These are phyloP conservation scores for Gymnothorax javanicus DNA, from an alignment of 2,797 vertebrate species.

Conservation along the genomic window DNA sequence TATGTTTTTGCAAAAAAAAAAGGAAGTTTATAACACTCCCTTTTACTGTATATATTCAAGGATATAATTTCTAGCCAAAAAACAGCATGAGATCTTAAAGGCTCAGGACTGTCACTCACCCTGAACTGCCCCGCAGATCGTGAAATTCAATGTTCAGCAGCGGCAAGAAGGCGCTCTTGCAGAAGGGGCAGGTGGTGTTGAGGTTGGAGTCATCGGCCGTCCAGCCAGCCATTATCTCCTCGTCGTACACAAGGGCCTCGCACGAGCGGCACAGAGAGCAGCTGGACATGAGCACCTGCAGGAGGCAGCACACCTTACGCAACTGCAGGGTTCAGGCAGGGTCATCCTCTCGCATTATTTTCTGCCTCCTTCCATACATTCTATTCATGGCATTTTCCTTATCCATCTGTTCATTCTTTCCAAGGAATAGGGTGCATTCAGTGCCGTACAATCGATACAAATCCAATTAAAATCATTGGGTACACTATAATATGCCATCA, in stretches of 20 bases:
- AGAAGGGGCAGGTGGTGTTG: slow-evolving; percentile 94
- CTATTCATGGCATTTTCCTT: not conserved
- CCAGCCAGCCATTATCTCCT: slow-evolving; percentile 99
- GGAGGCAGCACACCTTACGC: not conserved
- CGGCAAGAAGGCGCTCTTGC: slow-evolving; percentile 87
- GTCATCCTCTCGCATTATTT: not conserved
- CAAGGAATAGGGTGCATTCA: not conserved
- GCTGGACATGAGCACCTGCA: slow-evolving; percentile 95
- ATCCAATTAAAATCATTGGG: not conserved
- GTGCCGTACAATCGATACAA: not conserved
- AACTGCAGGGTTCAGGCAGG: not conserved
- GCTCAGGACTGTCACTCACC: slow-evolving; percentile 65
- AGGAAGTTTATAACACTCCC: no score
- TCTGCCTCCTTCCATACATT: not conserved
- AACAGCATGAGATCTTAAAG: no score
- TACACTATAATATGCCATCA: not conserved
- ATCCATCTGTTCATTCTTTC: not conserved
- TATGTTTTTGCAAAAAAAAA: no score
- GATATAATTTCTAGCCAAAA: no score
- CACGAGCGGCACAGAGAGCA: slow-evolving; percentile 92
- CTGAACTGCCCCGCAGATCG: slow-evolving; percentile 83
- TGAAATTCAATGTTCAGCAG: slow-evolving; percentile 93
- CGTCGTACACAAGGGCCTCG: slow-evolving; percentile 91
- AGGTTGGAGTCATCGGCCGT: slow-evolving; percentile 95
- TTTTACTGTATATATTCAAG: no score